phyloP scores from a whole-genome alignment of 1,140 invertebrate genomes.

The Anastrepha obliqua region DNA sequence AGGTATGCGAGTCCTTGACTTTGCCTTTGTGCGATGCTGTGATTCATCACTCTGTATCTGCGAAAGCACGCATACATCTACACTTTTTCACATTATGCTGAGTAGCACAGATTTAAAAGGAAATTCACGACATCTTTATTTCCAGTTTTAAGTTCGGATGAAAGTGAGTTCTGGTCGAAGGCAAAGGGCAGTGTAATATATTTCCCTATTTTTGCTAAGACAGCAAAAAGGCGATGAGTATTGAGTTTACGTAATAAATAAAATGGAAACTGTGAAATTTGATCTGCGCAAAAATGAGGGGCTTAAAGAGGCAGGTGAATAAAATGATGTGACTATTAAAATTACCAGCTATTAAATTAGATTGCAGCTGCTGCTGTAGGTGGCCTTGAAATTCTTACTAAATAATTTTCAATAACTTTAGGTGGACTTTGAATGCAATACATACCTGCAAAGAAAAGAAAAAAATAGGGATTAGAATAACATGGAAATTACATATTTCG shows the following conservation, averaged over 20 bases:
- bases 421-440: not conserved
- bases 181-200: not conserved
- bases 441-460: constrained; percentile 39
- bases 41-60: not conserved
- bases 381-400: too few species aligned
- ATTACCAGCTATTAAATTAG: too few species aligned
- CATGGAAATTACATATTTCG: not conserved
- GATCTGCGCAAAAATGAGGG: not conserved
- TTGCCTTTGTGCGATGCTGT: not conserved
- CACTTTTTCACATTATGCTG: not conserved
- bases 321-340: too few species aligned
- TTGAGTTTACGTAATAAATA: not conserved
- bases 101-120: not conserved
- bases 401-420: too few species aligned
- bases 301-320: too few species aligned
- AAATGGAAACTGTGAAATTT: not conserved
- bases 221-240: too few species aligned
- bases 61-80: not conserved
- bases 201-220: not conserved
- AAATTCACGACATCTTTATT: too few species aligned
- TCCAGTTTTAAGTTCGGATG: not conserved
- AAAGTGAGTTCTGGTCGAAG: not conserved
- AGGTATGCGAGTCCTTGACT: not conserved
- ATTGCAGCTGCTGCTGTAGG: too few species aligned
- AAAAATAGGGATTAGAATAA: not conserved